Evolutionary conservation across 2,113 vertebrate species (phyloP), one percentile per base, ranked within the genome.

Genomic region (Clarias magur): DNA sequence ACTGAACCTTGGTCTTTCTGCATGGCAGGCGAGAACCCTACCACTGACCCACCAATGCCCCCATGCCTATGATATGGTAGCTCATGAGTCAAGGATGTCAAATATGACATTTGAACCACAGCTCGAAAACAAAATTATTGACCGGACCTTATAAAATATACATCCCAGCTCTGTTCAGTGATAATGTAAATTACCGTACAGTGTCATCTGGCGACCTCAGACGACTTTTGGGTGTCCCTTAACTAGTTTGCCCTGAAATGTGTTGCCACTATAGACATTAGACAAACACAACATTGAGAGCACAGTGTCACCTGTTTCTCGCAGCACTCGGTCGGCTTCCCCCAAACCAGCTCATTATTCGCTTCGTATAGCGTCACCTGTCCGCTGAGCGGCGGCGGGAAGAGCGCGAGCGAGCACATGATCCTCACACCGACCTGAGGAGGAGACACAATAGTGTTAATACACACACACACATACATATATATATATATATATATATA

Each of bases 361-460:
- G 95, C 93, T 89, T 99, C 98, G 54, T 96, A 97, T n/a, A 97
- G 91, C 1, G 96, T 96, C 53, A 95, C 90, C 42, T 96, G 93
- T 63, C 95, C 96, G 2, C 88, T 80, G 15, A 94, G 91, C n/a
- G 96, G 97, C 17, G 96, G 93, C 1, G 96, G 96, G 67, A 98
- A 98, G 83, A 97, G 82, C 4, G 89, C 94, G 81, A 99, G 80
- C 15, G 97, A 96, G 80, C 96, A 97, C 97, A 99, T 97, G 83
- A 82, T 92, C 63, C 76, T 42, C 11, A 27, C 23, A 68, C 25
- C 34, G 53, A 67, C 7, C 65, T 85, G 23, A 21, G 21, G 81
- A 83, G 83, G 76, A 68, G 4, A 38, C 59, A 56, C 67, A 21
- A 27, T 2, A 65, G 4, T 12, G 19, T 73, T 30, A 63, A 54